Percentiles rank a stretch among this genome's conserved stretches.
Conservation (phyloP, 1,140 invertebrate species). For the Magallana angulata region DNA sequence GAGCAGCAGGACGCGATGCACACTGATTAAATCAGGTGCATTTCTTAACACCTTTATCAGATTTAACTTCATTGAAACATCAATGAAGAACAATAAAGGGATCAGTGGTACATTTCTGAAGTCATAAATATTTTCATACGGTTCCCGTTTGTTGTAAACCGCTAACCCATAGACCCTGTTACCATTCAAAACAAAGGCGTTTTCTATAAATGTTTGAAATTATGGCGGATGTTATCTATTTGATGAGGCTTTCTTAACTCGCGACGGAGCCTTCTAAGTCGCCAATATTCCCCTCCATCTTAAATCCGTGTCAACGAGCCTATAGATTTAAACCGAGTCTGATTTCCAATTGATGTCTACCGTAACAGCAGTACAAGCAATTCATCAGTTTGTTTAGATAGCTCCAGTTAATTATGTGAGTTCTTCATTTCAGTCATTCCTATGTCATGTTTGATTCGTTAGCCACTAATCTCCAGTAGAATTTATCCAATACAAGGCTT, state of each 20-base stretch:
- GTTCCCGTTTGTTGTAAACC: neutral
- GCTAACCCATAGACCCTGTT: neutral
- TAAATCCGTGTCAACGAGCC: neutral
- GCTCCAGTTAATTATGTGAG: constrained; percentile 8
- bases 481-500: neutral
- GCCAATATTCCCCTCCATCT: constrained; percentile 7
- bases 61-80: constrained; percentile 13
- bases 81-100: neutral
- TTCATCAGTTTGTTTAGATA: constrained; percentile 24
- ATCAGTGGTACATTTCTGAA: neutral
- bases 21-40: neutral
- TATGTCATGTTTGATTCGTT: constrained; percentile 8
- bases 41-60: neutral
- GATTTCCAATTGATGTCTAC: neutral
- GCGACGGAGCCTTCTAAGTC: neutral
- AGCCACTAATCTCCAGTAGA: neutral
- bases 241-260: neutral
- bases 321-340: neutral
- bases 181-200: constrained; percentile 32
- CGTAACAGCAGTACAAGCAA: neutral
- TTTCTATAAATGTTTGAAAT: constrained; percentile 28
- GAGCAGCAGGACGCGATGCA: neutral
- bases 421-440: constrained; percentile 27
- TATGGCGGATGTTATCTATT: constrained; percentile 5
- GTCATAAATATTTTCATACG: neutral